Conservation (phyloP, 1,140 invertebrate genomes). For the Gryllus bimaculatus region DNA sequence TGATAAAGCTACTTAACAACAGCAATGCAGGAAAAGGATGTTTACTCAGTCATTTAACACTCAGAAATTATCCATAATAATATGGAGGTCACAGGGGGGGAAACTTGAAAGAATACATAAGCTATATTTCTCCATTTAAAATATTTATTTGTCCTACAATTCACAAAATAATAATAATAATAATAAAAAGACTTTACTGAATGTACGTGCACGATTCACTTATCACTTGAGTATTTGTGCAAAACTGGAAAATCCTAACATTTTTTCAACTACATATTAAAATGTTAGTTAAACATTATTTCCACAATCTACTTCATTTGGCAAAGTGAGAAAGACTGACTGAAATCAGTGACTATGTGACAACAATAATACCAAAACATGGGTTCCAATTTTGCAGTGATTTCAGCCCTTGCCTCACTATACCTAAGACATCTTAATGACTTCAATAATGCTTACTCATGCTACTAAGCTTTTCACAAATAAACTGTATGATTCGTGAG, state of each 20-base stretch:
- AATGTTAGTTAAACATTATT: background rate
- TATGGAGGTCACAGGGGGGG: background rate
- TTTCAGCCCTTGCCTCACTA: background rate
- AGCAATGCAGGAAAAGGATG: too few relatives aligned
- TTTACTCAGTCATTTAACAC: too few relatives aligned
- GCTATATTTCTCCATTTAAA: background rate
- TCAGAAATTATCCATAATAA: background rate
- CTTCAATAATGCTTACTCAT: background rate
- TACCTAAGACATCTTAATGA: background rate
- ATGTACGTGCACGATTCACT: background rate
- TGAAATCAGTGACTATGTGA: background rate
- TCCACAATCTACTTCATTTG: background rate
- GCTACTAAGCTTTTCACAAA: background rate
- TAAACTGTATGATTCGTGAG: background rate
- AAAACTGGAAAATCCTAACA: background rate
- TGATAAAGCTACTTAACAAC: too few relatives aligned
- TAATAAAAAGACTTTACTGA: background rate
- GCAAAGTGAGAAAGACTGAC: background rate
- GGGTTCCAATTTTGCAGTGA: background rate
- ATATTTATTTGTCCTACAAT: background rate
- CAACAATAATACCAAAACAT: background rate
- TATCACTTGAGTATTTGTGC: background rate
- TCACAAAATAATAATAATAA: constrained; percentile 6
- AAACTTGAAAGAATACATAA: background rate
- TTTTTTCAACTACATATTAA: background rate